phyloP scores from a whole-genome alignment of 30 jellyfish, hydroid and myxozoan species.

The Euphysa ruthae region DNA sequence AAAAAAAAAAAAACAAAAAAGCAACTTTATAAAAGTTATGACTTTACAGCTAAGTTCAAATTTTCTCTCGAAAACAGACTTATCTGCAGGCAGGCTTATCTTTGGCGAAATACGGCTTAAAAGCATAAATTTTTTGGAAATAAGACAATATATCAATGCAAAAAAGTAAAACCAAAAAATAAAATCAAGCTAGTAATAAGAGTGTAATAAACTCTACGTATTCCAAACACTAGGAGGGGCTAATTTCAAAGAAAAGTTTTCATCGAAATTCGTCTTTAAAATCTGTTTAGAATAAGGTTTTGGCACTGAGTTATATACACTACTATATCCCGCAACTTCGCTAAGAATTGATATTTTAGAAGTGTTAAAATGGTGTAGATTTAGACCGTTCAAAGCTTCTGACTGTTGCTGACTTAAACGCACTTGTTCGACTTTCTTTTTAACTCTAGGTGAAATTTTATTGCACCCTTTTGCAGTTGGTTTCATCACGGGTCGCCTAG shows the following conservation, averaged over 20 bases:
- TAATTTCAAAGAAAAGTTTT: slow-evolving; percentile 9
- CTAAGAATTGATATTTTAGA: slow-evolving; percentile 3
- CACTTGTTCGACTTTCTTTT: background rate
- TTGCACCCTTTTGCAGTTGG: background rate
- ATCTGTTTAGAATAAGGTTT: background rate
- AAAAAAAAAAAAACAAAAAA: no score
- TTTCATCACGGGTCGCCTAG: background rate
- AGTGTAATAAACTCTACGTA: no score
- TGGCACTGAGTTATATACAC: background rate
- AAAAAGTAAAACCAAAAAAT: no score
- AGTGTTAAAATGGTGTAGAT: background rate
- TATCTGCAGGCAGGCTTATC: no score
- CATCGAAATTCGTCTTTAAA: background rate
- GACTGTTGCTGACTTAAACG: slow-evolving; percentile 16
- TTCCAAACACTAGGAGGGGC: no score
- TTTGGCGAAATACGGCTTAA: no score
- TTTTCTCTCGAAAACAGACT: no score
- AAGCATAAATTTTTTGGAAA: no score
- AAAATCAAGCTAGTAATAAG: no score
- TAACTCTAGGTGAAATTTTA: background rate
- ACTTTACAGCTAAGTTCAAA: no score
- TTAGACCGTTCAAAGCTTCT: slow-evolving; percentile 23
- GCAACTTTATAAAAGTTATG: no score
- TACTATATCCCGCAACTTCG: background rate
- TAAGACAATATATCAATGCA: no score